Conservation (phyloP, 2,113 vertebrate genomes). For the Vimba vimba region DNA sequence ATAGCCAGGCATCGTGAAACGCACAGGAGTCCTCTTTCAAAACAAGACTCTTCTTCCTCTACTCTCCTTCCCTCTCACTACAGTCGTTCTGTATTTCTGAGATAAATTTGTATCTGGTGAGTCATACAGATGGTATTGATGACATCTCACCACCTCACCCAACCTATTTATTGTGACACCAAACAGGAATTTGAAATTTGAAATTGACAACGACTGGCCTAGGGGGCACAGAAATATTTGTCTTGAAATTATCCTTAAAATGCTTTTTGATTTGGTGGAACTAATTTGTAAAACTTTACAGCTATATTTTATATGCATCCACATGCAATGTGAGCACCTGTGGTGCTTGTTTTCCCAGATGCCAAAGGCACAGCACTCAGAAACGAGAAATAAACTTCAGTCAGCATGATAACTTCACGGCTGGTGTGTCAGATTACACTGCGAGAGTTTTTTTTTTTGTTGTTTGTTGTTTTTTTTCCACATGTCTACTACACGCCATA, state of each 20-base stretch:
- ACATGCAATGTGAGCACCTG: not conserved
- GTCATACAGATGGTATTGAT: not conserved
- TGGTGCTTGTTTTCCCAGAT: conserved; percentile 4
- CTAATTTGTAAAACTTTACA: not conserved
- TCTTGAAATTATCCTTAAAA: not conserved
- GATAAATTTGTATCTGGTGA: conserved; percentile 11
- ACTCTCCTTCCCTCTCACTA: conserved; percentile 22
- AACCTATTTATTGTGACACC: not conserved
- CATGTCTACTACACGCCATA: not conserved
- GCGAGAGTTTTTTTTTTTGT: not conserved
- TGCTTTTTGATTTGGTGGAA: not conserved
- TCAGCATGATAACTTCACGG: conserved; percentile 1
- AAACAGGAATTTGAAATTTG: not conserved
- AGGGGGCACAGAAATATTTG: conserved; percentile 10
- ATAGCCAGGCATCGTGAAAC: conserved; percentile 43
- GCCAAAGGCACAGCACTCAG: not conserved
- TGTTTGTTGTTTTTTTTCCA: not conserved
- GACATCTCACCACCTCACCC: not conserved
- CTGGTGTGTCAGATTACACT: not conserved
- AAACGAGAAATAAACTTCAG: not conserved
- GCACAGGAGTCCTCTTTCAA: conserved; percentile 50
- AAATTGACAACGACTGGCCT: not conserved
- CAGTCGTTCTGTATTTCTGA: not conserved
- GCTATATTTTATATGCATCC: not conserved
- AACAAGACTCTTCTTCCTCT: conserved; percentile 42